Evolutionary conservation across 2,797 vertebrate species (phyloP), one percentile per base, ranked within the genome.

Genomic region (Oreochromis mossambicus): DNA sequence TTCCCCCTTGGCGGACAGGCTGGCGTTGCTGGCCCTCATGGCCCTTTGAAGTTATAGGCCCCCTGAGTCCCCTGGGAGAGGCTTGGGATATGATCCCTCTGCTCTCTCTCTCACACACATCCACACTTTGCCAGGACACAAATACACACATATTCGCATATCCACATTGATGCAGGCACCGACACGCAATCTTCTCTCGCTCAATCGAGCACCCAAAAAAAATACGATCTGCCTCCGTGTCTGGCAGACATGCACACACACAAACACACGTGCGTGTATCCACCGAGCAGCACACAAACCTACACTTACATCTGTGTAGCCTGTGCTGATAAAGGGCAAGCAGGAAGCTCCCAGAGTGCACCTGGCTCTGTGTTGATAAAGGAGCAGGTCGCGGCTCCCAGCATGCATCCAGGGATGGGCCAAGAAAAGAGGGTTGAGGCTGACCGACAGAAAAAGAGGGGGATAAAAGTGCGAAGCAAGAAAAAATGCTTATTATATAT

Each of bases 331-430:
- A 96, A 96, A 96, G 94, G 91, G 92, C 87, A 90, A 90, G 87
- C 92, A 89, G 94, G 93, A 96, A 92, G 89, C 94, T 95, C 95
- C 92, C 93, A 95, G 92, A 92, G 93, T 95, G 94, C 94, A 95
- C 94, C 96, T 96, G 96, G 95, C 93, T 93, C 92, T 96, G 89
- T 96, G 96, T 91, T 96, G 96, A 97, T 97, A 96, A 95, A 95
- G 94, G 85, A 94, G 91, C 84, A 80, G 92, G 93, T 93, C 86
- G 70, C 51, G 61, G 88, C 88, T 96, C 94, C 86, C 94, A 92
- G 94, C 89, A 86, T 89, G 94, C 70, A 83, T 77, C 68, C 77
- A 70, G 81, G 87, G 73, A 89, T 82, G 78, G 88, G 89, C 92
- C 88, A 92, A 85, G 83, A 81, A 80, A 56, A 87, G 68, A 87